Conservation (phyloP, 2,113 vertebrate species). For the Meles meles region DNA sequence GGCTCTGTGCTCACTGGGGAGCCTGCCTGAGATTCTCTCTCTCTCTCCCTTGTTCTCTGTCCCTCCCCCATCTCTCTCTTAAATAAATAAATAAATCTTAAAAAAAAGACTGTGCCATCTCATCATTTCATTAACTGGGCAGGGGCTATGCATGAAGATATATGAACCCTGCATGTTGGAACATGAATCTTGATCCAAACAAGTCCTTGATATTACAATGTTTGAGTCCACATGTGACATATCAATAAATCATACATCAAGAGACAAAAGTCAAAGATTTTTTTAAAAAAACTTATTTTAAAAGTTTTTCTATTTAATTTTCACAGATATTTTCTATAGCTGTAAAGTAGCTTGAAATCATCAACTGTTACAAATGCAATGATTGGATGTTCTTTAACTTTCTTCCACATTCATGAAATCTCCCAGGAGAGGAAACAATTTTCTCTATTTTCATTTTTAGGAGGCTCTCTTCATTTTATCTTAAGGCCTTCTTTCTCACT, state of each 20-base stretch:
- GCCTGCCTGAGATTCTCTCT: too few species aligned
- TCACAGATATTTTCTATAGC: background rate
- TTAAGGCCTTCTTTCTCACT: background rate
- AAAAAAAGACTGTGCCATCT: background rate
- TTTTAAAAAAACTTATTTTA: background rate
- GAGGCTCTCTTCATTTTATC: background rate
- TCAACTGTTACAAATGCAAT: background rate
- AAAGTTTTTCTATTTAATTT: background rate
- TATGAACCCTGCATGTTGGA: background rate
- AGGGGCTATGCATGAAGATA: too few species aligned
- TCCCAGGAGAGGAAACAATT: background rate
- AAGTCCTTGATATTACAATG: background rate
- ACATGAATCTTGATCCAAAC: background rate
- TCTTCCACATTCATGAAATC: background rate
- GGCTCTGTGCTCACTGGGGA: too few species aligned
- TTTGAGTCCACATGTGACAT: background rate
- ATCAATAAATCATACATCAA: background rate
- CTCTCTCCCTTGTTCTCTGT: too few species aligned
- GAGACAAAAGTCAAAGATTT: background rate
- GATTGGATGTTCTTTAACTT: background rate
- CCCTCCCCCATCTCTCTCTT: too few species aligned
- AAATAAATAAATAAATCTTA: too few species aligned
- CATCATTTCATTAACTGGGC: background rate
- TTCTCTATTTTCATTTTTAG: background rate
- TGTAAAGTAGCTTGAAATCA: background rate